Conservation (phyloP, 1,140 invertebrate genomes). For the Hyles vespertilio region DNA sequence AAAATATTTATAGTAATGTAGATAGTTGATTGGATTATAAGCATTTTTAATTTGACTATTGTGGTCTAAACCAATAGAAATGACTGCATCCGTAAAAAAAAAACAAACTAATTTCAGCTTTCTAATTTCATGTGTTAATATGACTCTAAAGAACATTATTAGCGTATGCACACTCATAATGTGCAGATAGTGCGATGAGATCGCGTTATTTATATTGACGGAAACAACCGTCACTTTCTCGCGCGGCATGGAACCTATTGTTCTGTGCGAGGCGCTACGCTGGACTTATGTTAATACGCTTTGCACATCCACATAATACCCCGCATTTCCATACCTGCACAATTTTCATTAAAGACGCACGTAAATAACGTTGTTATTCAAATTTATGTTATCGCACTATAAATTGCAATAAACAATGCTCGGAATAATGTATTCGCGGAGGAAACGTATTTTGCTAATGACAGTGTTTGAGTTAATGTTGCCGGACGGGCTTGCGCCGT, state of each 20-base stretch:
- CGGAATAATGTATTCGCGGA: conserved; percentile 25
- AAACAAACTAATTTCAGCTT: conserved; percentile 14
- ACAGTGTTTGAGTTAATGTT: conserved; percentile 33
- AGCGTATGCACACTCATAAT: conserved; percentile 30
- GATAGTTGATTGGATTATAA: no score
- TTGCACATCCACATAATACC: conserved; percentile 23
- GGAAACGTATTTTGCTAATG: conserved; percentile 45
- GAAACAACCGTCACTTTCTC: conserved; percentile 33
- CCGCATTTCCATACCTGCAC: conserved; percentile 28
- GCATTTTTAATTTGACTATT: no score
- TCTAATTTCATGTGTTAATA: conserved; percentile 1
- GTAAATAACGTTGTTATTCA: conserved; percentile 34
- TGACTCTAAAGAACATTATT: conserved; percentile 23
- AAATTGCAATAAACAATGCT: conserved; percentile 25
- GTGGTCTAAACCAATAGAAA: no score
- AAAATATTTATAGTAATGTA: no score
- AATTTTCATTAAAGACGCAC: conserved; percentile 30
- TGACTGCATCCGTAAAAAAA: neutral
- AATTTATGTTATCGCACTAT: conserved; percentile 30
- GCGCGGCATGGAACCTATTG: conserved; percentile 31
- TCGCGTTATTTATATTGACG: conserved; percentile 2
- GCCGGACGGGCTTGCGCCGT: conserved; percentile 31
- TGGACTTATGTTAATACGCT: conserved; percentile 14
- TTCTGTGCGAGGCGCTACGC: conserved; percentile 29
- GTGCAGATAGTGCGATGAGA: conserved; percentile 20